phyloP scores from a whole-genome alignment of 2,113 vertebrate species.

The Apaloderma vittatum region DNA sequence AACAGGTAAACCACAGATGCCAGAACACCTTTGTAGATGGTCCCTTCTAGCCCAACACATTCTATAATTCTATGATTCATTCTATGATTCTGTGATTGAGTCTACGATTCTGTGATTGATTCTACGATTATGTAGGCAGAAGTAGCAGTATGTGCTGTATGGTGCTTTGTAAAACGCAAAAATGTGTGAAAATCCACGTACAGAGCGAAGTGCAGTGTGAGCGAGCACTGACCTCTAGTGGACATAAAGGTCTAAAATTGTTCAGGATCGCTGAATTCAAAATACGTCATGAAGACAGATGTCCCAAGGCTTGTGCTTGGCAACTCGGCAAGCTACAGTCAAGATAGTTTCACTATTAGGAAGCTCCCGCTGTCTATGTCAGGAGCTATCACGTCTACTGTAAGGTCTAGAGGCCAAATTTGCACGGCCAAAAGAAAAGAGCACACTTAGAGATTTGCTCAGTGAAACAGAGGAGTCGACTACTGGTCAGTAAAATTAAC shows the following conservation, averaged over 20 bases:
- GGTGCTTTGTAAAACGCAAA: background rate
- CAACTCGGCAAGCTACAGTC: background rate
- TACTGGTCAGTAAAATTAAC: background rate
- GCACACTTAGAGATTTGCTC: background rate
- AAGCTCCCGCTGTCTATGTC: background rate
- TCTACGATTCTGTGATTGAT: too few relatives aligned
- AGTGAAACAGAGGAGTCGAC: accelerated
- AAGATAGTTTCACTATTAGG: background rate
- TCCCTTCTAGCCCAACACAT: too few relatives aligned
- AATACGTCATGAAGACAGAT: accelerated
- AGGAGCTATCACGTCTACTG: background rate
- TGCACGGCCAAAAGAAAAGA: background rate
- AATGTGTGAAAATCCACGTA: background rate
- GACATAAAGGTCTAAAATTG: background rate
- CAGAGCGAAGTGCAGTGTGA: background rate
- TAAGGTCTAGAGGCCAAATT: background rate
- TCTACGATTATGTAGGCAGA: background rate
- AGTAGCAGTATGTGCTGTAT: background rate
- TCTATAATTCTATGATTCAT: too few relatives aligned
- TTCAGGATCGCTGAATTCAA: background rate
- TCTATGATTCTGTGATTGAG: too few relatives aligned
- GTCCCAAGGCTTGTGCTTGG: background rate
- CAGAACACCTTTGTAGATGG: background rate
- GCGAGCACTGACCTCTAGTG: slow-evolving; percentile 49
- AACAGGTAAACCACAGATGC: background rate